Conservation (phyloP, 2,888 invertebrate genomes). For the Eupithecia abbreviata region DNA sequence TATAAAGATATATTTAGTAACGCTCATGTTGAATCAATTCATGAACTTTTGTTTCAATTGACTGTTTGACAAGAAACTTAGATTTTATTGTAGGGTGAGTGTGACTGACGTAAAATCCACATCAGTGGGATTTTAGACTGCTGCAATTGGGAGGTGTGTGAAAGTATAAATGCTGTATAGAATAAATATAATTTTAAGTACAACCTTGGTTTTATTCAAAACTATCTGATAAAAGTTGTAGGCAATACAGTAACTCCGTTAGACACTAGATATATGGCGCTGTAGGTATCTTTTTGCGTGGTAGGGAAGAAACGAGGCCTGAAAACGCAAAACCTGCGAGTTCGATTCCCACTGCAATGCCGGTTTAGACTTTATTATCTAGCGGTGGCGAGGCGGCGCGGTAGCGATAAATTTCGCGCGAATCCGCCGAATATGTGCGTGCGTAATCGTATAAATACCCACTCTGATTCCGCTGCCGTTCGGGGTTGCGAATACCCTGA, state of each 20-base stretch:
- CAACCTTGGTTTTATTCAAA: constrained; percentile 15
- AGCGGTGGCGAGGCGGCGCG: too few relatives aligned
- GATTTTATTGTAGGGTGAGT: constrained; percentile 54
- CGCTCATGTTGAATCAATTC: constrained; percentile 49
- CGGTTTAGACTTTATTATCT: too few relatives aligned
- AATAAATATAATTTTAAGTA: constrained; percentile 77
- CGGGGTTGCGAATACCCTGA: too few relatives aligned
- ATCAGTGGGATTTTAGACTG: constrained; percentile 57
- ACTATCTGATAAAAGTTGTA: neutral
- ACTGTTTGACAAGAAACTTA: constrained; percentile 57
- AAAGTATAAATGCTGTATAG: constrained; percentile 66
- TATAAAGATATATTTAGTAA: constrained; percentile 48
- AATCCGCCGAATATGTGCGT: too few relatives aligned
- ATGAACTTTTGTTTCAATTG: constrained; percentile 55
- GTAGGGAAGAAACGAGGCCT: too few relatives aligned
- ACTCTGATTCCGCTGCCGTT: too few relatives aligned
- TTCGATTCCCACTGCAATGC: too few relatives aligned
- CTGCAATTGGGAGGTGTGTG: constrained; percentile 53
- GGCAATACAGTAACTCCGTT: neutral
- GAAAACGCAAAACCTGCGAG: too few relatives aligned
- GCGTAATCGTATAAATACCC: too few relatives aligned
- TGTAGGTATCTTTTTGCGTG: too few relatives aligned
- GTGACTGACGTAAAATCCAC: constrained; percentile 63
- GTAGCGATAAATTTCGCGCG: too few relatives aligned
- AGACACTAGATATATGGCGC: too few relatives aligned